Evolutionary conservation across 1,140 invertebrate genomes (phyloP).

Genomic region (Ephestia elutella): DNA sequence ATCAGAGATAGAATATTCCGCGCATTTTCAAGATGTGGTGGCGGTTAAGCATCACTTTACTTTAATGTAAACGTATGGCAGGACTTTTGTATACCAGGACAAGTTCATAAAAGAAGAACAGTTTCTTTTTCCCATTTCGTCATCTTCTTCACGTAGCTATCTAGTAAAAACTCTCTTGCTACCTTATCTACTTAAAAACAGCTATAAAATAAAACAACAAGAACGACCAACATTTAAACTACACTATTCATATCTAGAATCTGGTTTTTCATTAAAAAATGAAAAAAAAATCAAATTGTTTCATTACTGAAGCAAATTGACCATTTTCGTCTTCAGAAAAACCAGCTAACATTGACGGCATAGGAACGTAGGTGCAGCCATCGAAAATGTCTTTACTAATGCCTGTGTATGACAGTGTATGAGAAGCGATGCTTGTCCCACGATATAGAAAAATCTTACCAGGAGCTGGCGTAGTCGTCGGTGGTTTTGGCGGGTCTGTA

Average conservation of each 20-base stretch:
- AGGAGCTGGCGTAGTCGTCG: constrained; percentile 50
- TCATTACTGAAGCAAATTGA: not conserved
- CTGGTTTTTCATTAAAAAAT: not conserved
- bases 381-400: not conserved
- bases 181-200: too few species aligned
- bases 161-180: not conserved
- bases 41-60: constrained; percentile 7
- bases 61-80: not conserved
- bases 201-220: not conserved
- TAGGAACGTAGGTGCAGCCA: not conserved
- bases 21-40: constrained; percentile 29
- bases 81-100: constrained; percentile 14
- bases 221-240: not conserved
- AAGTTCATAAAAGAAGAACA: not conserved
- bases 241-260: not conserved
- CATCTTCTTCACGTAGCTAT: not conserved
- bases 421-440: constrained; percentile 12
- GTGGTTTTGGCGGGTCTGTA: constrained; percentile 53
- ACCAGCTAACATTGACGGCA: not conserved
- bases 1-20: not conserved
- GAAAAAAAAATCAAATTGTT: not conserved
- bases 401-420: constrained; percentile 10
- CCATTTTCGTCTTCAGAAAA: not conserved
- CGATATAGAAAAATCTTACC: constrained; percentile 50
- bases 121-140: not conserved